Evolutionary conservation across 2,797 vertebrate genomes (phyloP).

Genomic region (Cephalopachus bancanus): DNA sequence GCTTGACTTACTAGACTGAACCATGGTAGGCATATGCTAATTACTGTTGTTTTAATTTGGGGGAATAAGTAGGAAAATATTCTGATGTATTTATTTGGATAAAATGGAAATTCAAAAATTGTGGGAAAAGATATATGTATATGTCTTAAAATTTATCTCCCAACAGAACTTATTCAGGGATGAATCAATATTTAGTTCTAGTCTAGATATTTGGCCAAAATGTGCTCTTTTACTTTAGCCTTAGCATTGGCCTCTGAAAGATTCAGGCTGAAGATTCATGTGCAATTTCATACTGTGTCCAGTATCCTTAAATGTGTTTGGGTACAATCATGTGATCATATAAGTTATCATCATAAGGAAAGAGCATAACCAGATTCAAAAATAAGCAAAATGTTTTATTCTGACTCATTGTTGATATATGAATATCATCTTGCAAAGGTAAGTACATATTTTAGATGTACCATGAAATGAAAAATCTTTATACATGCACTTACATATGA

Average conservation of each 20-base stretch:
- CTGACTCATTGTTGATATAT: not conserved
- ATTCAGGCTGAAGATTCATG: not conserved
- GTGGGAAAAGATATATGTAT: not conserved
- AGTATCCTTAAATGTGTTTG: not conserved
- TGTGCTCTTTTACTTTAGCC: not conserved
- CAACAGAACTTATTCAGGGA: not conserved
- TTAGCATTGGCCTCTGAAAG: not conserved
- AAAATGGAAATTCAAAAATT: not conserved
- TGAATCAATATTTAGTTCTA: not conserved
- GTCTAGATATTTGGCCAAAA: not conserved
- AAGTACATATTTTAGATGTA: not conserved
- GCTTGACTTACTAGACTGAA: not conserved
- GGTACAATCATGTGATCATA: not conserved
- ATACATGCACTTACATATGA: not conserved
- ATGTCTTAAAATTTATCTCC: slow-evolving; percentile 22
- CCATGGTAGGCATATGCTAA: not conserved
- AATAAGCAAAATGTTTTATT: not conserved
- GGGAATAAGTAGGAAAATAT: not conserved
- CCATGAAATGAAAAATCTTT: not conserved
- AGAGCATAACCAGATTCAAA: not conserved
- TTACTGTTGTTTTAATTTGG: not conserved
- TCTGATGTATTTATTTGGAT: not conserved
- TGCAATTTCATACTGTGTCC: not conserved
- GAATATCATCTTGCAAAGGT: not conserved
- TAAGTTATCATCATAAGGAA: not conserved